Percentiles rank a stretch among this genome's conserved stretches.
These are phyloP conservation scores for Ictidomys tridecemlineatus DNA, from an alignment of 2,113 vertebrate species.

Conservation along the genomic window DNA sequence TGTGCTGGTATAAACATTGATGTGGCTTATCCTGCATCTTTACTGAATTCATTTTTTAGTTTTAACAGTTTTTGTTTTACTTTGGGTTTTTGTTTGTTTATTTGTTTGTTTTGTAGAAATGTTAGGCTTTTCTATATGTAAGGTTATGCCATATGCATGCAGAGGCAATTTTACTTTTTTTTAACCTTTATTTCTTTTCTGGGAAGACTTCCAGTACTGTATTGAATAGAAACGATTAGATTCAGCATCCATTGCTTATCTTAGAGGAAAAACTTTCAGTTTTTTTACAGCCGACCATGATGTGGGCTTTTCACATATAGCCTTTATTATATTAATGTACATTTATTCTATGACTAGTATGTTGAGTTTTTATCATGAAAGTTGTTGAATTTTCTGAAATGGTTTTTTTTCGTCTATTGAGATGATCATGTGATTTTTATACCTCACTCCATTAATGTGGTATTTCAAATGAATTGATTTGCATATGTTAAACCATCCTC, in stretches of 20 bases:
- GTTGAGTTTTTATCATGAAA: too few relatives aligned
- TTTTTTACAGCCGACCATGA: background rate
- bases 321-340: background rate
- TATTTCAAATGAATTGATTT: background rate
- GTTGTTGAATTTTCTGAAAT: too few relatives aligned
- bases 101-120: background rate
- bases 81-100: too few relatives aligned
- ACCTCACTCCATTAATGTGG: background rate
- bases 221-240: background rate
- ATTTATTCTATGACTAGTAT: background rate
- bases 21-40: background rate
- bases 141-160: background rate
- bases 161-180: background rate
- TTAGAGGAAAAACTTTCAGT: background rate
- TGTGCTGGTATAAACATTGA: too few relatives aligned
- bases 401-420: too few relatives aligned
- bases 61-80: background rate
- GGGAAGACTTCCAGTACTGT: background rate
- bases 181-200: background rate
- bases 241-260: background rate
- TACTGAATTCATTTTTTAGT: background rate
- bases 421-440: too few relatives aligned
- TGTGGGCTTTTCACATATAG: background rate
- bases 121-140: background rate
- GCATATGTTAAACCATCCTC: background rate